A percentile compares a stretch with the other conserved stretches of the same genome.
Conservation (phyloP, 1,140 invertebrate genomes). For the Drosophila pachea region DNA sequence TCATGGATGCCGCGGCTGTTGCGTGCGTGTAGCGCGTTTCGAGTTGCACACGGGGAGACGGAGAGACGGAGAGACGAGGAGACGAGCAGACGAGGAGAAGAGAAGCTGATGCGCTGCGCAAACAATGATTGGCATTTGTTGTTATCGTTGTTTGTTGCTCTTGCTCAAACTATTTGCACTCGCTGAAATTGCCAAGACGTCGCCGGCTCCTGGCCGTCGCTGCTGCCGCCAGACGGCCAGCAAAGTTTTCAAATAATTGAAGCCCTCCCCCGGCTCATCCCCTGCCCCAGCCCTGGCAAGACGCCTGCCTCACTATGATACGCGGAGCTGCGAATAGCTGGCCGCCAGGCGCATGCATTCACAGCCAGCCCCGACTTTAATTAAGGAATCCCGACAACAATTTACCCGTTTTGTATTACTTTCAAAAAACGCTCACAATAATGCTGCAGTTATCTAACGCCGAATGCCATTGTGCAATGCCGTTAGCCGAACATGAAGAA, state of each 20-base stretch:
- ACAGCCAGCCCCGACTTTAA: constrained; percentile 52
- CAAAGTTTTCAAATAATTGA: constrained; percentile 65
- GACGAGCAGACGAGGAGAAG: constrained; percentile 24
- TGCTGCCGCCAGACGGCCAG: constrained; percentile 24
- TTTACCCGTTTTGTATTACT: constrained; percentile 32
- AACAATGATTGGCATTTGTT: constrained; percentile 75
- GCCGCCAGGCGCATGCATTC: constrained; percentile 44
- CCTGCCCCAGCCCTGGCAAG: neutral
- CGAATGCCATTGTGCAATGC: neutral
- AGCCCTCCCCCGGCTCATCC: constrained; percentile 16
- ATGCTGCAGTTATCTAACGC: constrained; percentile 18
- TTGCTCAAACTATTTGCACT: constrained; percentile 62
- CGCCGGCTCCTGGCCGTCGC: constrained; percentile 13
- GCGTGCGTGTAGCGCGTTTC: constrained; percentile 52
- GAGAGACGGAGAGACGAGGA: neutral
- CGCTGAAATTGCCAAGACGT: constrained; percentile 56
- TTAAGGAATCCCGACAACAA: constrained; percentile 53
- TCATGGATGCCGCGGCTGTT: constrained; percentile 44
- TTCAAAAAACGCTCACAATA: constrained; percentile 11
- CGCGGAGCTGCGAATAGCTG: constrained; percentile 41
- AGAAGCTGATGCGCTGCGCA: constrained; percentile 72
- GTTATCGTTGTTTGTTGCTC: constrained; percentile 51
- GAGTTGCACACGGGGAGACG: constrained; percentile 32
- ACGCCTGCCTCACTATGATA: constrained; percentile 63
- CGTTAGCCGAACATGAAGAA: no score